Evolutionary conservation across 1,140 invertebrate genomes (phyloP).

Genomic region (Brachystomella parvula): DNA sequence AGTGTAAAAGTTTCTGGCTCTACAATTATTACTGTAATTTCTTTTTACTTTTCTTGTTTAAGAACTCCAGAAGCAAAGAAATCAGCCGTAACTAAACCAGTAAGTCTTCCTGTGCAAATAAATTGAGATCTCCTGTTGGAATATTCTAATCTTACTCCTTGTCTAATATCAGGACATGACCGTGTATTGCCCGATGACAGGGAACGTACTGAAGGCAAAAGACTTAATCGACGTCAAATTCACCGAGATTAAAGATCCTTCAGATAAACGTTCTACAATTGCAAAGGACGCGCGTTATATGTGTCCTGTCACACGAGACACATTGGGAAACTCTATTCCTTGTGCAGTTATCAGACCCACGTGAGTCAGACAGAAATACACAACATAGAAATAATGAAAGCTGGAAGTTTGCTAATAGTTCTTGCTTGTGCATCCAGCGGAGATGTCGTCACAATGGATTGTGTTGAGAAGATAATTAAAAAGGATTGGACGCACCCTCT

Average conservation of each 20-base stretch:
- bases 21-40: too few species aligned
- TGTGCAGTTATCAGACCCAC: conserved; percentile 84
- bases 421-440: conserved; percentile 53
- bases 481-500: conserved; percentile 96
- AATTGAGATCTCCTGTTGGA: not conserved
- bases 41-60: too few species aligned
- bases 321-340: conserved; percentile 86
- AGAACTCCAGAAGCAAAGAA: conserved; percentile 71
- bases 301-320: conserved; percentile 94
- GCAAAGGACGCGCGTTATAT: conserved; percentile 84
- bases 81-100: conserved; percentile 68
- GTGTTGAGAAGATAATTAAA: conserved; percentile 90
- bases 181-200: conserved; percentile 90
- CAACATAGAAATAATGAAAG: not conserved
- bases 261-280: conserved; percentile 68
- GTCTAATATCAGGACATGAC: conserved; percentile 66
- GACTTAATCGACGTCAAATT: conserved; percentile 92
- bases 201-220: conserved; percentile 78
- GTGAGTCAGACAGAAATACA: conserved; percentile 52
- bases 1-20: too few species aligned
- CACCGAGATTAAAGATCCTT: conserved; percentile 72
- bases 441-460: conserved; percentile 93
- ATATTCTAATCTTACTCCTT: too few species aligned
- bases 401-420: not conserved
- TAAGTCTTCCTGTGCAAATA: conserved; percentile 41